These are phyloP conservation scores for Carposina sasakii DNA, from an alignment of 1,140 invertebrate species.

Conservation along the genomic window DNA sequence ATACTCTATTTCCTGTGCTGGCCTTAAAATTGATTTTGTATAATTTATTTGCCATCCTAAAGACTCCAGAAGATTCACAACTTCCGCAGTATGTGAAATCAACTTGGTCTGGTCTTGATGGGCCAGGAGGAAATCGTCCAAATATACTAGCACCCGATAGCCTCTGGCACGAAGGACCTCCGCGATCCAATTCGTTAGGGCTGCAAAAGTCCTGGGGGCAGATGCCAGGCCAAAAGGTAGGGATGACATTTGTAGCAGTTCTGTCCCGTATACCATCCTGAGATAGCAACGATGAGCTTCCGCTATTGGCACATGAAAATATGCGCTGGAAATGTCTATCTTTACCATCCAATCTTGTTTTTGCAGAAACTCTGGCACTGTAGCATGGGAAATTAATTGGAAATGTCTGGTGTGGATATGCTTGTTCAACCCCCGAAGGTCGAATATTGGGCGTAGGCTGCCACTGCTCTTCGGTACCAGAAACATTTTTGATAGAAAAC, in stretches of 20 bases:
- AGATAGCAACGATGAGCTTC: conserved; percentile 23
- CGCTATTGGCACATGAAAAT: conserved; percentile 31
- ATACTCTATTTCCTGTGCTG: conserved; percentile 22
- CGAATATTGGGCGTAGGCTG: conserved; percentile 22
- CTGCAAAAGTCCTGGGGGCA: conserved; percentile 32
- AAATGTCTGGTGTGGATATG: conserved; percentile 6
- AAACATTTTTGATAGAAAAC: conserved; percentile 36
- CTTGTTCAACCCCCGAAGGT: conserved; percentile 25
- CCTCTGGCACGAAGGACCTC: conserved; percentile 25
- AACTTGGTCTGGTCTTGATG: conserved; percentile 10
- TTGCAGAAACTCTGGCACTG: conserved; percentile 15
- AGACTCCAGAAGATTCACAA: conserved; percentile 13
- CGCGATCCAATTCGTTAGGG: conserved; percentile 34
- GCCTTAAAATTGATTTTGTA: conserved; percentile 17
- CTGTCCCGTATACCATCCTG: conserved; percentile 25
- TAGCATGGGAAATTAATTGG: conserved; percentile 14
- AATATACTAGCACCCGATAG: conserved; percentile 3
- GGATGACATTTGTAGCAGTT: conserved; percentile 32
- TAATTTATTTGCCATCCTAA: conserved; percentile 30
- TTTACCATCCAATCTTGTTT: conserved; percentile 24
- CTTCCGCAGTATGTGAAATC: conserved; percentile 1
- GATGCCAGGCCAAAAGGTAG: conserved; percentile 29
- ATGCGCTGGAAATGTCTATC: conserved; percentile 29
- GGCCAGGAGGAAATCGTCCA: conserved; percentile 17
- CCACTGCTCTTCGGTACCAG: conserved; percentile 13